Conservation (phyloP, 2,113 vertebrate genomes). For the Dipodomys ordii region DNA sequence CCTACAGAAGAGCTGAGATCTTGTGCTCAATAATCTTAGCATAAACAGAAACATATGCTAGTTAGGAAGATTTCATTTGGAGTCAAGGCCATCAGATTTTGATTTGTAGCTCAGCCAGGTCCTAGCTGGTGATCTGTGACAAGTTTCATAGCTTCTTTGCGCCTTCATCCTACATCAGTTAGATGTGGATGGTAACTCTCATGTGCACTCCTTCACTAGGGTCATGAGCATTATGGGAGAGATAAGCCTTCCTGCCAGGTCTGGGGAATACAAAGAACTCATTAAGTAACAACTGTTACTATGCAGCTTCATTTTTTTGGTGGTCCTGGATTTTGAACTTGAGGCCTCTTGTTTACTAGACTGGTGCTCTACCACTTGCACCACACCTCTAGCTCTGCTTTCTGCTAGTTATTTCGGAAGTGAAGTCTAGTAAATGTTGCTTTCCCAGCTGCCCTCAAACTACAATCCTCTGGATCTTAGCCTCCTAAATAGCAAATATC, state of each 20-base stretch:
- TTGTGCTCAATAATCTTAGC: not conserved
- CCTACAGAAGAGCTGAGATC: not conserved
- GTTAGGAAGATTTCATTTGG: not conserved
- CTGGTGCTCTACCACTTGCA: no score
- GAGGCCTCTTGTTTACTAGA: no score
- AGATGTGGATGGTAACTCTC: not conserved
- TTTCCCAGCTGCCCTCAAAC: no score
- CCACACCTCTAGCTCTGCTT: no score
- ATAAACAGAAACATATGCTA: not conserved
- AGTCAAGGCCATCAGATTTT: not conserved
- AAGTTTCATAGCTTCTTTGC: not conserved
- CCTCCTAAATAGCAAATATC: no score
- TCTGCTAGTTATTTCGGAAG: no score
- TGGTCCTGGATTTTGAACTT: not conserved
- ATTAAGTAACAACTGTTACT: not conserved
- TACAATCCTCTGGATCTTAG: no score
- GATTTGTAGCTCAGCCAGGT: not conserved
- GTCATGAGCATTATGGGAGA: not conserved
- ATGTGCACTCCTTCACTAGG: not conserved
- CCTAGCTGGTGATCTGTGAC: not conserved
- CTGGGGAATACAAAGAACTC: not conserved
- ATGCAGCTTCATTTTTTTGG: not conserved
- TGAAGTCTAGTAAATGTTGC: no score
- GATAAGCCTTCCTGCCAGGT: not conserved
- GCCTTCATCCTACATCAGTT: not conserved